Evolutionary conservation across 2,797 vertebrate species (phyloP), one percentile per base, ranked within the genome.

Genomic region (Xenops minutus): DNA sequence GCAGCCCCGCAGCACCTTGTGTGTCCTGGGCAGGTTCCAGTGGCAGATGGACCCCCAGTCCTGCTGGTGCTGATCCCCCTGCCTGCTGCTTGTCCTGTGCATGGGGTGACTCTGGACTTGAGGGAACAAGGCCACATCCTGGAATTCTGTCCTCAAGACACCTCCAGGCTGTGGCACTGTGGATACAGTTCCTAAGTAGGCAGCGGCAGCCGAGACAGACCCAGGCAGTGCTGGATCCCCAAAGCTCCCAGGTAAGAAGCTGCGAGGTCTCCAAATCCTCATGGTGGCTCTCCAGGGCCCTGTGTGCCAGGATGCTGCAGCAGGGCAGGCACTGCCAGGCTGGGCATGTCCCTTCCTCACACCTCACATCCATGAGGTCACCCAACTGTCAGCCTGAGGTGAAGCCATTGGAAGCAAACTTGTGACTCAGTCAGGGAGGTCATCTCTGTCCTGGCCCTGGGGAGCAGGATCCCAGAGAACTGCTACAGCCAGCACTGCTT

Each of bases 331-430:
- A 27, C 54, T 87, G 78, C 30, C 16, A 23, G 34, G 59, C 72
- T 22, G 61, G 56, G 67, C 67, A 79, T 0, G 6, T 88, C 49
- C 63, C 49, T 37, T 58, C 44, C 67, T 69, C 29, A 3, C 1
- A 6, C 39, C 80, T 89, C 92, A 84, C 3, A 0, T 59, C 61
- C 72, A 46, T 89, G 91, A 96, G 85, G 64, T 95, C 91, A 94
- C 89, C 36, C 67, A 34, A 1, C n/a, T 14, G 2, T 77, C 90
- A 87, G 62, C 84, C 36, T 11, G 14, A 80, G 58, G 34, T 72
- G 87, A 96, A 79, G 81, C 93, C 76, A 82, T 21, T 2, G 0
- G 59, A n/a, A 94, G 67, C 51, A 73, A 56, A 43, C 16, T 9
- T 1, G 75, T 78, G 95, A 95, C 87, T 94, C 84, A 93, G 39